Conservation (phyloP, 2,113 vertebrate species). For the Redunca redunca region DNA sequence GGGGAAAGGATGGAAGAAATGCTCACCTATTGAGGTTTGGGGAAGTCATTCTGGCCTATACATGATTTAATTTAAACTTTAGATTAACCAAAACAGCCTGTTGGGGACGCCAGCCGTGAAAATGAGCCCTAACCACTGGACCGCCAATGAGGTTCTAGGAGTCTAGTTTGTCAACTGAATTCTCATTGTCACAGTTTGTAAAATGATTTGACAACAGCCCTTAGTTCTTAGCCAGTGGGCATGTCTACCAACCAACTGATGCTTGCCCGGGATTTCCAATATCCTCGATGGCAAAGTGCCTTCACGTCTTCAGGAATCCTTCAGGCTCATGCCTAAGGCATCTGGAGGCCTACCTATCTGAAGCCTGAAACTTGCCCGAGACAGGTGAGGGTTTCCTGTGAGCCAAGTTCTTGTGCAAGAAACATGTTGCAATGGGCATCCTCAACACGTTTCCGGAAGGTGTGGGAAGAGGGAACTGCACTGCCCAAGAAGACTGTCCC, state of each 20-base stretch:
- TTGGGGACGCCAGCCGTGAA: neutral
- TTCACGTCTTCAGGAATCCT: neutral
- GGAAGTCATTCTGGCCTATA: neutral
- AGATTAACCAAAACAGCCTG: neutral
- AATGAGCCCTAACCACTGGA: neutral
- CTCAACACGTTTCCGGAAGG: neutral
- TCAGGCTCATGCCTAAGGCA: neutral
- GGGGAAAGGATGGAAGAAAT: neutral
- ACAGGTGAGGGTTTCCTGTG: neutral
- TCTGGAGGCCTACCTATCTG: no score
- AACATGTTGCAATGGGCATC: neutral
- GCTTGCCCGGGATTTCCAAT: neutral
- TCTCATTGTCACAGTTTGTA: neutral
- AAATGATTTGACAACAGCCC: neutral
- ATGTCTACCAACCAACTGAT: neutral
- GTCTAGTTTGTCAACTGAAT: neutral
- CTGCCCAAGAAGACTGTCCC: fast-evolving
- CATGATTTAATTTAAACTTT: neutral
- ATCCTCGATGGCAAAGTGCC: neutral
- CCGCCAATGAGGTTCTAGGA: neutral
- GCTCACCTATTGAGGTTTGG: neutral
- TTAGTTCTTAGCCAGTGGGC: neutral
- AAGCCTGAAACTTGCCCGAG: neutral
- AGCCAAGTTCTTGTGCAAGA: neutral
- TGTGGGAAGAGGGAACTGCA: neutral